phyloP scores from a whole-genome alignment of 2,797 vertebrate species.

The Diplodus sargus region DNA sequence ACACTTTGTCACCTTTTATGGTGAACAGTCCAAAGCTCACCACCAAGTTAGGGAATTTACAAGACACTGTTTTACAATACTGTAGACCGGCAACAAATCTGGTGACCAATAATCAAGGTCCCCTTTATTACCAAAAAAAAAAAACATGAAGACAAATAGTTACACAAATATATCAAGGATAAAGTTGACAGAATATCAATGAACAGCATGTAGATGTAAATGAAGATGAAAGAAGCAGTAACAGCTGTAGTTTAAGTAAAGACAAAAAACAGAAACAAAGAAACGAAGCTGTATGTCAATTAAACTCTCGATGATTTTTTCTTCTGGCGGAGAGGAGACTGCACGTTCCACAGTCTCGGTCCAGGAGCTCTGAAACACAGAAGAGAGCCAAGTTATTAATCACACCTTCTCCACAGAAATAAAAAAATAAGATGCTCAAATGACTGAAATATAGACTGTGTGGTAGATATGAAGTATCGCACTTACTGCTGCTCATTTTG shows the following conservation, averaged over 20 bases:
- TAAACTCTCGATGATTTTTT: slow-evolving; percentile 11
- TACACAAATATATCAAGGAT: neutral
- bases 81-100: neutral
- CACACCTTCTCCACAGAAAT: neutral
- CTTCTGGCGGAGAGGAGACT: slow-evolving; percentile 77
- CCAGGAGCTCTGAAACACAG: slow-evolving; percentile 64
- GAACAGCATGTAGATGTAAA: neutral
- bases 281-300: neutral
- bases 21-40: too few relatives aligned
- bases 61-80: neutral
- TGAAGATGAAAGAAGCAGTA: too few relatives aligned
- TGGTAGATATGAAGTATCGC: neutral
- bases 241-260: neutral
- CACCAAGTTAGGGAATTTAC: neutral
- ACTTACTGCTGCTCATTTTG: slow-evolving; percentile 76
- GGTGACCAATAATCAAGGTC: neutral
- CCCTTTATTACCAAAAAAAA: neutral
- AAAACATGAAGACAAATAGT: neutral
- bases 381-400: neutral
- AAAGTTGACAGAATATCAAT: neutral
- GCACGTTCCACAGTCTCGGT: slow-evolving; percentile 78
- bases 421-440: neutral
- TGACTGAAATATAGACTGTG: neutral
- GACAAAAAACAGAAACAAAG: neutral
- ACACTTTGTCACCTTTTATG: too few relatives aligned